Evolutionary conservation across 2,113 vertebrate species (phyloP).

Genomic region (Bubo blakistoni): DNA sequence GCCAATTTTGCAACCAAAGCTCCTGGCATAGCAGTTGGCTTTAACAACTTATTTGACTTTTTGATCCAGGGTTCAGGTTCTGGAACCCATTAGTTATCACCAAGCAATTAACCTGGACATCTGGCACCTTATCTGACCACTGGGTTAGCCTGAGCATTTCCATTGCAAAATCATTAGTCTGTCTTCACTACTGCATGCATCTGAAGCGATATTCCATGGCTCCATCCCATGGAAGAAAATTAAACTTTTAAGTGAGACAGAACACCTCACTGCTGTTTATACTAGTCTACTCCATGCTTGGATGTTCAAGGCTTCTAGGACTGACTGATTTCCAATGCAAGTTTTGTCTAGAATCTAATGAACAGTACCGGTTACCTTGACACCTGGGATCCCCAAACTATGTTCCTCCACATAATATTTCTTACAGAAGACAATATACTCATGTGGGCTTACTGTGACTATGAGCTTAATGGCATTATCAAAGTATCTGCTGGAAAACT

Average conservation of each 20-base stretch:
- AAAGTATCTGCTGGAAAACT: background rate
- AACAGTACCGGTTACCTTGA: background rate
- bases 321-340: background rate
- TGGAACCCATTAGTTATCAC: background rate
- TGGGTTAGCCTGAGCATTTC: background rate
- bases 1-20: background rate
- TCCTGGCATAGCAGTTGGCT: background rate
- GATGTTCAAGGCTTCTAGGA: background rate
- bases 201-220: background rate
- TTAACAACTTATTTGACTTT: background rate
- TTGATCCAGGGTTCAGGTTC: background rate
- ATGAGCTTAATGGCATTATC: background rate
- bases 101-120: background rate
- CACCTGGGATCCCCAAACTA: background rate
- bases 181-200: background rate
- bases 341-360: background rate
- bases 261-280: background rate
- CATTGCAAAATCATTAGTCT: background rate
- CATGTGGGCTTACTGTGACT: background rate
- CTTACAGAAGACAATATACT: background rate
- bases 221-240: background rate
- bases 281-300: background rate
- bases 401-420: background rate
- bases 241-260: background rate
- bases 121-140: background rate